Evolutionary conservation across 2,888 invertebrate genomes (phyloP).

Genomic region (Pristionchus maxplancki): DNA sequence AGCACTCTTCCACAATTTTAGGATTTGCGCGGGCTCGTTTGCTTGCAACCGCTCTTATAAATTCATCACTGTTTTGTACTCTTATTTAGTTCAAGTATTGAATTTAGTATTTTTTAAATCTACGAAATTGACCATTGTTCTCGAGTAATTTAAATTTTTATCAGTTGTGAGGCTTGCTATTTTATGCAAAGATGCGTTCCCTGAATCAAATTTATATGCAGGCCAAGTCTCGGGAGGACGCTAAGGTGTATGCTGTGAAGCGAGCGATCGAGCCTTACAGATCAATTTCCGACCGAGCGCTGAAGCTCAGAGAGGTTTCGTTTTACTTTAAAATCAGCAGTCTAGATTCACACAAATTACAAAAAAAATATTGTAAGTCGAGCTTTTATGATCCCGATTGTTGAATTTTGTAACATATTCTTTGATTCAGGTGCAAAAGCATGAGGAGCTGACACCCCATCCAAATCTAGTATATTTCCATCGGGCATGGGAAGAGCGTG

Average conservation of each 20-base stretch:
- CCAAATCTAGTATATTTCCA: constrained; percentile 84
- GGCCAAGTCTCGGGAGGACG: constrained; percentile 84
- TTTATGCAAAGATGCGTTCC: not conserved
- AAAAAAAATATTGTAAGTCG: too few relatives aligned
- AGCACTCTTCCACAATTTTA: too few relatives aligned
- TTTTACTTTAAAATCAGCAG: too few relatives aligned
- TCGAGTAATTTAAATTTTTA: too few relatives aligned
- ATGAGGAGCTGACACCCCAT: constrained; percentile 84
- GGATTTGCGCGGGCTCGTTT: too few relatives aligned
- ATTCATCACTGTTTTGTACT: not conserved
- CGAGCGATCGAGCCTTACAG: constrained; percentile 79
- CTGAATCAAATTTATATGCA: constrained; percentile 80
- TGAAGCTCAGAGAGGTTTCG: constrained; percentile 69
- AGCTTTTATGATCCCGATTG: too few relatives aligned
- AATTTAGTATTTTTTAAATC: too few relatives aligned
- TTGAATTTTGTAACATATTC: constrained; percentile 74
- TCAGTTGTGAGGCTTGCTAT: too few relatives aligned
- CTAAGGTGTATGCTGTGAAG: constrained; percentile 85
- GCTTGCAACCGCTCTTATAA: too few relatives aligned
- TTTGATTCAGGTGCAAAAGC: constrained; percentile 81
- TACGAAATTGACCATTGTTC: too few relatives aligned
- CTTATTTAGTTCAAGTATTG: too few relatives aligned
- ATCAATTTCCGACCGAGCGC: constrained; percentile 59
- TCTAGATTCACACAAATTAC: too few relatives aligned
- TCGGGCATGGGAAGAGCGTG: constrained; percentile 86